phyloP scores from a whole-genome alignment of 2,113 vertebrate genomes.

The Trogon melanurus region DNA sequence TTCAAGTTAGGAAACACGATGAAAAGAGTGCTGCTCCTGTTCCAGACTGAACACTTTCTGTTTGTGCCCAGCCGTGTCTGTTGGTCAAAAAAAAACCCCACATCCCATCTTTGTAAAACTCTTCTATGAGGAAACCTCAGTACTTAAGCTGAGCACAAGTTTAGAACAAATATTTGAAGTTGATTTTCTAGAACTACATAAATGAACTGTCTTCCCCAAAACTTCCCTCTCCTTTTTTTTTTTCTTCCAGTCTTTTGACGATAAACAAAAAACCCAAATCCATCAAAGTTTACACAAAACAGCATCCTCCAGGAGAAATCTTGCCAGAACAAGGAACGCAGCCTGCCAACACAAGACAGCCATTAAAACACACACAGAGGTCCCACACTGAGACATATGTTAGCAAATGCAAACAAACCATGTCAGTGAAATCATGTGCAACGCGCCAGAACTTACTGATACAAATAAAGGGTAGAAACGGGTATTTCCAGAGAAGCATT shows the following conservation, averaged over 20 bases:
- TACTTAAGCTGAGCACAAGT: neutral
- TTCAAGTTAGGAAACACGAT: neutral
- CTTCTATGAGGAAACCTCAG: neutral
- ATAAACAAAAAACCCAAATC: neutral
- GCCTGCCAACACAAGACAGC: slow-evolving; percentile 35
- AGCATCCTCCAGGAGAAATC: neutral
- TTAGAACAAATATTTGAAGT: neutral
- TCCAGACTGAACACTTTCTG: neutral
- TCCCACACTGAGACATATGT: slow-evolving; percentile 39
- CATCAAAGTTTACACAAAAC: slow-evolving; percentile 1
- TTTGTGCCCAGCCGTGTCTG: neutral
- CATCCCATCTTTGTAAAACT: neutral
- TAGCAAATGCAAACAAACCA: slow-evolving; percentile 40
- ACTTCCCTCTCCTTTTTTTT: neutral
- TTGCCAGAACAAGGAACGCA: neutral
- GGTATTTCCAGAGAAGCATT: neutral
- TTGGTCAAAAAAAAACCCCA: neutral
- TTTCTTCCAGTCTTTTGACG: neutral
- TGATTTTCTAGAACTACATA: neutral
- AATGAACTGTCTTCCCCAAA: neutral
- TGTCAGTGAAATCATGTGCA: slow-evolving; percentile 5
- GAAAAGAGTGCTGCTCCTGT: neutral
- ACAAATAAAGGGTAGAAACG: neutral
- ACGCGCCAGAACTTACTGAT: neutral
- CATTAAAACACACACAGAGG: slow-evolving; percentile 44